Conservation (phyloP, 2,888 invertebrate genomes). For the Cryptocheilus praepositus region DNA sequence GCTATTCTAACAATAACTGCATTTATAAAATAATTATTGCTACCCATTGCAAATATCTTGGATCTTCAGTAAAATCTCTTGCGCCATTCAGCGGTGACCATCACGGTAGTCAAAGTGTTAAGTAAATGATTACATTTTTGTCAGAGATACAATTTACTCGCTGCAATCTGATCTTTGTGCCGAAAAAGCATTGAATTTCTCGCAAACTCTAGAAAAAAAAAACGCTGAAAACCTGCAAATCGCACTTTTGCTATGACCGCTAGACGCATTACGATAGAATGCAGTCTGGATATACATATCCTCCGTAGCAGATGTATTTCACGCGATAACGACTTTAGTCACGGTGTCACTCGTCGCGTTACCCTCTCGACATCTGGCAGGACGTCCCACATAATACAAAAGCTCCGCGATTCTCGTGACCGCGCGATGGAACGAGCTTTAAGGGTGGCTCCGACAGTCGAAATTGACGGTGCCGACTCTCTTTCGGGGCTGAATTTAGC, state of each 20-base stretch:
- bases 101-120: too few relatives aligned
- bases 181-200: too few relatives aligned
- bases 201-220: too few relatives aligned
- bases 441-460: constrained; percentile 23
- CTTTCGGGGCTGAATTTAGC: constrained; percentile 52
- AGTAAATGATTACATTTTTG: too few relatives aligned
- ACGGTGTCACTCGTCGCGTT: constrained; percentile 55
- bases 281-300: too few relatives aligned
- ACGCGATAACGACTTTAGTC: constrained; percentile 63
- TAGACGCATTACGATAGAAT: constrained; percentile 1
- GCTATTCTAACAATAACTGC: too few relatives aligned
- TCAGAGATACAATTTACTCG: too few relatives aligned
- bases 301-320: constrained; percentile 59
- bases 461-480: constrained; percentile 50
- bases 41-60: too few relatives aligned
- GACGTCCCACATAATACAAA: constrained; percentile 54
- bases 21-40: too few relatives aligned
- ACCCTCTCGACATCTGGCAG: constrained; percentile 60
- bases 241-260: not conserved
- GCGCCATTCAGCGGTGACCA: too few relatives aligned
- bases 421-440: constrained; percentile 28
- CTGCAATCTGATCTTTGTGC: too few relatives aligned
- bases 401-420: constrained; percentile 28
- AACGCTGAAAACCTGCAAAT: not conserved
- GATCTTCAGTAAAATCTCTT: too few relatives aligned